Base-by-base conservation (phyloP, 2,113 vertebrate genomes). In the Actenoides hombroni region DNA sequence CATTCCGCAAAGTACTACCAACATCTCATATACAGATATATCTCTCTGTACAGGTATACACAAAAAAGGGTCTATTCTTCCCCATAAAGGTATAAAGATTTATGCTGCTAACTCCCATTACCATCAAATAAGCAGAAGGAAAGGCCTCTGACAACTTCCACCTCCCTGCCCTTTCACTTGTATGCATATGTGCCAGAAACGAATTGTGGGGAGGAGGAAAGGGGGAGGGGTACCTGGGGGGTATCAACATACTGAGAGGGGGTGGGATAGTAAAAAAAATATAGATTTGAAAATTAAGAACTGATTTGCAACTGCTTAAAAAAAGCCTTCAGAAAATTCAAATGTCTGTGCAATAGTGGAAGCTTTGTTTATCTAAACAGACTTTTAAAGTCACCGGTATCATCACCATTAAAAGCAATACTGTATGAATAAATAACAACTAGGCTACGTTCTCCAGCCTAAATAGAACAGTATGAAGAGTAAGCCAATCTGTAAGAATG, bases 41-140 rank as follows among this genome's bases (percentile, higher is more conserved):
- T 84, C 96, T 98, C 96, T 98, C 97, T 98, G 96, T 98, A 98
- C 97, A 98, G 83, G 95, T 98, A 97, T 98, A 97, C 97, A 98
- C 92, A 87, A 94, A 92, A 97, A 96, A 81, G 92, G 77, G 86
- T 95, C 91, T 94, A 40, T 95, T 96, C 87, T 95, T 88, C 85
- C 90, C 96, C 57, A 94, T 59, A 94, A 92, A 97, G 74, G 79
- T 92, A 97, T 96, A 95, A 97, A 91, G 87, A 95, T 95, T 95
- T 96, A 97, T 77, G 96, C 89, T 97, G 87, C 94, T 88, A 95
- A 97, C 94, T 97, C 81, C 94, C 94, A 90, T 85, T 85, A 92
- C 94, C 96, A 97, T 61, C 94, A 95, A 97, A 94, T 54, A 94
- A 96, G 75, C 96, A 97, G 96, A 98, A 94, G 93, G 92, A 97